A percentile compares a stretch with the other conserved stretches of the same genome.
Conservation (phyloP, 2,888 invertebrate species). For the Allolobophora icterica region DNA sequence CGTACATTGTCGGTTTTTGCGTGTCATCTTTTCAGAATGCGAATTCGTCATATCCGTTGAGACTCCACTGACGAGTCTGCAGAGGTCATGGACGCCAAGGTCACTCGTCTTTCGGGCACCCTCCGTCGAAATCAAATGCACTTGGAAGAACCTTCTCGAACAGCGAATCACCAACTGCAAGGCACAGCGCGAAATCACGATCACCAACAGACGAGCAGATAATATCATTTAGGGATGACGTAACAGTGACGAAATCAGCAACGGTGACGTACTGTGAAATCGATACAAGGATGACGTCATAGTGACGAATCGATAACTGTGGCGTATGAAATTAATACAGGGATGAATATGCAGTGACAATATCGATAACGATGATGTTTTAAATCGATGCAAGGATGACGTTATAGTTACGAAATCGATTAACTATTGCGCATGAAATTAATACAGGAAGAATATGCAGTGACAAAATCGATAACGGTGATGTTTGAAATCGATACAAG, state of each 20-base stretch:
- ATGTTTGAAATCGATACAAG: not conserved
- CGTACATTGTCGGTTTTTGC: not conserved
- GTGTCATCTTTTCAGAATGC: conserved; percentile 27
- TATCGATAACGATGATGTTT: no score
- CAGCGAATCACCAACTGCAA: conserved; percentile 53
- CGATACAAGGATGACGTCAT: not conserved
- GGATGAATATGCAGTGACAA: no score
- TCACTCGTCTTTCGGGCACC: conserved; percentile 52
- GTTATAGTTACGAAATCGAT: no score
- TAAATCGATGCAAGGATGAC: no score
- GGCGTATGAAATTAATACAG: no score
- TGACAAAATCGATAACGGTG: no score
- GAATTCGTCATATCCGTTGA: conserved; percentile 36
- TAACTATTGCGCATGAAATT: no score
- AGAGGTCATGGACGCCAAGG: conserved; percentile 33
- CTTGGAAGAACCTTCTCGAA: conserved; percentile 60
- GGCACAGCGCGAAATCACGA: conserved; percentile 20
- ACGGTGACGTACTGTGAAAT: not conserved
- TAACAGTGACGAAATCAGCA: not conserved
- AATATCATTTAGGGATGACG: not conserved
- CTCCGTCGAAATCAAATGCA: conserved; percentile 57
- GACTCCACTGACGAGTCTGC: conserved; percentile 33
- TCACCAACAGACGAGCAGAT: not conserved
- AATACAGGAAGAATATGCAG: no score
- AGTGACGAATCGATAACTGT: not conserved